A percentile compares a stretch with the other conserved stretches of the same genome.
Conservation (phyloP, 2,797 vertebrate species). For the Emys orbicularis region DNA sequence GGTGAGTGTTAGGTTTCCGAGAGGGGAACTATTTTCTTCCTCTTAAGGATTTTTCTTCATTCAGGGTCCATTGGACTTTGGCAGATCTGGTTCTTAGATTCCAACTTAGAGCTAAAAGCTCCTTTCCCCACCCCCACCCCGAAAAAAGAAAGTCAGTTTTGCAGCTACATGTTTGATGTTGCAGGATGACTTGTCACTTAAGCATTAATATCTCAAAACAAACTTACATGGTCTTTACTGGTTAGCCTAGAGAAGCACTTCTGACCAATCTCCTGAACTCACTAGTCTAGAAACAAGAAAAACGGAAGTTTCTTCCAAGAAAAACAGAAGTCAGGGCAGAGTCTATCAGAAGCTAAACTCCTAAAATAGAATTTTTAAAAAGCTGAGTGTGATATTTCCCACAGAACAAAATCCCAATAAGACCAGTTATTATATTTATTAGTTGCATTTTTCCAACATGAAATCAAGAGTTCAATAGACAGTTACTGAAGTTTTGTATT, state of each 20-base stretch:
- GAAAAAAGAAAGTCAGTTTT: not conserved
- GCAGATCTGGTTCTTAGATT: not conserved
- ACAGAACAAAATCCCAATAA: no score
- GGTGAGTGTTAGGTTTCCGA: not conserved
- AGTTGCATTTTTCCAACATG: no score
- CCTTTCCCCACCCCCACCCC: no score
- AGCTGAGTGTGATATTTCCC: no score
- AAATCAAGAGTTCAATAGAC: no score
- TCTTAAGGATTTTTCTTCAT: not conserved
- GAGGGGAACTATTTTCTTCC: not conserved
- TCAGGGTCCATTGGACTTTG: not conserved
- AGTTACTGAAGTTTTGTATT: not conserved
- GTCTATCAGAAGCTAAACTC: no score
- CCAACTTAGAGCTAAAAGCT: not conserved
- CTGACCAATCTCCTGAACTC: not conserved
- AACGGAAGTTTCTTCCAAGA: not conserved
- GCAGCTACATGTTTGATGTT: not conserved
- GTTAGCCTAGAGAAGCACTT: not conserved
- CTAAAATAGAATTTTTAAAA: no score
- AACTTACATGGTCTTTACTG: not conserved
- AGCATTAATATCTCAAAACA: not conserved
- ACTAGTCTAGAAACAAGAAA: not conserved
- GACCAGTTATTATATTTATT: no score
- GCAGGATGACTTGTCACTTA: not conserved
- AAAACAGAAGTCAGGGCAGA: not conserved